Evolutionary conservation across 2,888 invertebrate species (phyloP).

Genomic region (Protonemura montana): DNA sequence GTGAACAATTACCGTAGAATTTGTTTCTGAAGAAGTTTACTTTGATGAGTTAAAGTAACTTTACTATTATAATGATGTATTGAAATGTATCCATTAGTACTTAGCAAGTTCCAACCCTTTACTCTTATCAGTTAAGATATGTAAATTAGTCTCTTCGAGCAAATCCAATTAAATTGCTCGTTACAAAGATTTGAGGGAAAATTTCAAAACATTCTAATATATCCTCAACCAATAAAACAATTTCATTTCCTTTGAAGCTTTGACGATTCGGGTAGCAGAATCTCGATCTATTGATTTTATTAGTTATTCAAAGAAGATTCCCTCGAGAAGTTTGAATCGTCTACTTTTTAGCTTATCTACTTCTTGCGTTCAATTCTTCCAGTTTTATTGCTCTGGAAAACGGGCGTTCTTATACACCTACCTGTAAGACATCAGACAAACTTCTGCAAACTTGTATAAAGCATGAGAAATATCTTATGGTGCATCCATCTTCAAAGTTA

Average conservation of each 20-base stretch:
- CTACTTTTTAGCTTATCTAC: background rate
- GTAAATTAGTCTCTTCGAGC: no score
- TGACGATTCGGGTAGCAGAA: background rate
- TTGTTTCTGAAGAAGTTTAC: no score
- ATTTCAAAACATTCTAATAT: background rate
- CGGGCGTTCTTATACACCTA: background rate
- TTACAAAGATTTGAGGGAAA: background rate
- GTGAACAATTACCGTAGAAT: no score
- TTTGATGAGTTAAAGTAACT: no score
- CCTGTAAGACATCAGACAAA: background rate
- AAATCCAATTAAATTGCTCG: no score
- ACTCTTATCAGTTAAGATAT: no score
- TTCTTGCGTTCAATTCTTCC: background rate
- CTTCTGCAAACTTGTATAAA: background rate
- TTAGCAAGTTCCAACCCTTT: no score
- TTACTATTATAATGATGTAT: no score
- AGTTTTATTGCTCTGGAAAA: background rate
- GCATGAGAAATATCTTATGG: background rate
- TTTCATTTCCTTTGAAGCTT: background rate
- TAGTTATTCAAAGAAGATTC: background rate
- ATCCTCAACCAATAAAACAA: background rate
- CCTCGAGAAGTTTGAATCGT: background rate
- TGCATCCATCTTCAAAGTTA: background rate
- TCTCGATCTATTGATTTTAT: slow-evolving; percentile 7
- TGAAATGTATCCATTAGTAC: no score